These are phyloP conservation scores for Stigmatopora argus DNA, from an alignment of 2,113 vertebrate genomes.

Conservation along the genomic window DNA sequence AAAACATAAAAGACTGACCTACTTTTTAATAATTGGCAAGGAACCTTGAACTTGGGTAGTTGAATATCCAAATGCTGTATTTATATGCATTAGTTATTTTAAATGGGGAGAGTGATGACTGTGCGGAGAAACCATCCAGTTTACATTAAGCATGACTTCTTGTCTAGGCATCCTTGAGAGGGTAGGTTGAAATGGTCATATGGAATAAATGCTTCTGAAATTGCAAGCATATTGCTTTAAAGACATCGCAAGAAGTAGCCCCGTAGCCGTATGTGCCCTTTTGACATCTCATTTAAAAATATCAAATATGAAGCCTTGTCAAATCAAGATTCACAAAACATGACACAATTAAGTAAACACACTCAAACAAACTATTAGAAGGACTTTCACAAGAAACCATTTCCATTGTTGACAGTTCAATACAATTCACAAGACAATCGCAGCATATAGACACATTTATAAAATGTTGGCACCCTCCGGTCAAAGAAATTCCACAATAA, in stretches of 20 bases:
- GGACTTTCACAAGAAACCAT: conserved; percentile 28
- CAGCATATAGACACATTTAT: too few relatives aligned
- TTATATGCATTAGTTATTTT: conserved; percentile 23
- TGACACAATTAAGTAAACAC: conserved; percentile 28
- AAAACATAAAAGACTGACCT: not conserved
- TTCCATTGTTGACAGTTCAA: conserved; percentile 26
- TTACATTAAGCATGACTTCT: conserved; percentile 51
- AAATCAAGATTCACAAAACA: conserved; percentile 46
- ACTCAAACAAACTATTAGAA: conserved; percentile 14
- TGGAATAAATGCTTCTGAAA: conserved; percentile 57
- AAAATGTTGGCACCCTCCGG: too few relatives aligned
- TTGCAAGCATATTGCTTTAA: conserved; percentile 68
- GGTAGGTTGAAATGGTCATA: conserved; percentile 55
- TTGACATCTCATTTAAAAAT: conserved; percentile 52
- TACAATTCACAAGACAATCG: conserved; percentile 10
- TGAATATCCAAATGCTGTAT: conserved; percentile 29
- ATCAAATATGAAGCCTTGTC: conserved; percentile 54
- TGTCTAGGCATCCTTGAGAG: conserved; percentile 58
- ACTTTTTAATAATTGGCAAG: conserved; percentile 15
- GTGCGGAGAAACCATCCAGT: conserved; percentile 45
- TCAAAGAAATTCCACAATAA: too few relatives aligned
- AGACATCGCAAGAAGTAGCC: conserved; percentile 52
- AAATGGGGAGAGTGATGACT: conserved; percentile 35
- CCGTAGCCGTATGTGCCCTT: conserved; percentile 47
- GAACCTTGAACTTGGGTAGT: conserved; percentile 41